These are phyloP conservation scores for Tenebrio molitor DNA, from an alignment of 1,140 invertebrate genomes.

Conservation along the genomic window DNA sequence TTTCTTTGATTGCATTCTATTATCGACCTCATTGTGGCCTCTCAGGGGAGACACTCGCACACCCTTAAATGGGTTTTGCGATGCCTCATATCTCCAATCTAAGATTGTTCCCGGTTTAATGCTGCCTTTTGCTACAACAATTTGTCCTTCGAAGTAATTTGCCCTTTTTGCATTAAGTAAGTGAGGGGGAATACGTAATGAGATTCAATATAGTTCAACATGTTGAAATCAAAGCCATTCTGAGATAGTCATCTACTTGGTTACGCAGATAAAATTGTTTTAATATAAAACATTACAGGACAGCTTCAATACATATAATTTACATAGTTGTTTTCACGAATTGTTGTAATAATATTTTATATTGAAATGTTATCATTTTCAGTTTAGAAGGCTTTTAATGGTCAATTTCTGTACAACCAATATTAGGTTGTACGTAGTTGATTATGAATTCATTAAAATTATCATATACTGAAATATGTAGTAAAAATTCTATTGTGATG, in stretches of 20 bases:
- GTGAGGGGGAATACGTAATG: slow-evolving; percentile 36
- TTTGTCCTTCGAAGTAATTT: slow-evolving; percentile 41
- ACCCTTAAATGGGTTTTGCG: slow-evolving; percentile 21
- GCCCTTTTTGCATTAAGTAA: slow-evolving; percentile 40
- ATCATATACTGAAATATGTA: too few relatives aligned
- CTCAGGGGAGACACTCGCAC: slow-evolving; percentile 8
- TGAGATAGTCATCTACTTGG: neutral
- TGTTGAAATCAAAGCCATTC: slow-evolving; percentile 20
- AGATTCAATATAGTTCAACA: slow-evolving; percentile 14
- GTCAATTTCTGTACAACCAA: too few relatives aligned
- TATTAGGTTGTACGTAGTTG: too few relatives aligned
- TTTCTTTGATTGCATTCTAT: neutral
- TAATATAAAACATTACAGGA: too few relatives aligned
- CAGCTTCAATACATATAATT: too few relatives aligned
- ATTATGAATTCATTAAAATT: too few relatives aligned
- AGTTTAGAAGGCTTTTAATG: too few relatives aligned
- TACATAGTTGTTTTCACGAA: too few relatives aligned
- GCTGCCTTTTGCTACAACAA: slow-evolving; percentile 16
- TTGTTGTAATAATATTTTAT: too few relatives aligned
- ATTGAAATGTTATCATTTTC: too few relatives aligned
- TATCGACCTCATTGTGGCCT: neutral
- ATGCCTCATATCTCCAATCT: slow-evolving; percentile 28
- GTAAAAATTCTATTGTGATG: too few relatives aligned
- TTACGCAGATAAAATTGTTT: too few relatives aligned
- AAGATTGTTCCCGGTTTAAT: slow-evolving; percentile 30